Conservation (phyloP, 2,888 invertebrate species). For the Mesorhabditis sp. region DNA sequence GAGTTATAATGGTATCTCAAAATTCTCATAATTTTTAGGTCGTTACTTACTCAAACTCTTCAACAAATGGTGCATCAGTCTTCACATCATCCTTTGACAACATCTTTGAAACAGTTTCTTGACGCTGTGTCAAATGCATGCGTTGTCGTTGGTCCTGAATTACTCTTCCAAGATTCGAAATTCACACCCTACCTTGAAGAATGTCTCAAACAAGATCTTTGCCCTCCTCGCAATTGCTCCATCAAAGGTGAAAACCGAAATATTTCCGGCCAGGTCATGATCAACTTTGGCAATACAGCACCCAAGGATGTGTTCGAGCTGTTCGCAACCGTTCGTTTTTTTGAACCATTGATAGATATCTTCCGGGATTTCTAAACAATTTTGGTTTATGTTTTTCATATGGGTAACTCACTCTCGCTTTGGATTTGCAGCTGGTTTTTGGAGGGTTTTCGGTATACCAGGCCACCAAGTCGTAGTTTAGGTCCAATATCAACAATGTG, state of each 20-base stretch:
- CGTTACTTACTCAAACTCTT: slow-evolving; percentile 4
- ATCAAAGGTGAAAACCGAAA: neutral
- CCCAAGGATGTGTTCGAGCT: neutral
- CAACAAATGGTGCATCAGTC: neutral
- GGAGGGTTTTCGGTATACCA: neutral
- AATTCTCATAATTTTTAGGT: neutral
- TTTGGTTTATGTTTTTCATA: neutral
- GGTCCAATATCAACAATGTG: neutral
- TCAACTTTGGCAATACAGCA: neutral
- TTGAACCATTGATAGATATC: neutral
- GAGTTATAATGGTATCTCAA: neutral
- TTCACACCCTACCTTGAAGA: neutral
- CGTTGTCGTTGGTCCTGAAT: neutral
- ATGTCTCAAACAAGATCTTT: neutral
- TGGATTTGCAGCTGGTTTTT: neutral
- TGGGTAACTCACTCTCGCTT: neutral
- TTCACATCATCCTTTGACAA: neutral
- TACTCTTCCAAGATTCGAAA: neutral
- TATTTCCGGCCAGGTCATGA: neutral
- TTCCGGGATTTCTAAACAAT: neutral
- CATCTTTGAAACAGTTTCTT: neutral
- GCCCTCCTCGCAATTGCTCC: neutral
- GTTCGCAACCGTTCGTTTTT: neutral
- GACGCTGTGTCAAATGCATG: neutral
- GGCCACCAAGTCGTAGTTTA: neutral